Conservation (phyloP, 2,888 invertebrate genomes). For the Philhelius pedissequus region DNA sequence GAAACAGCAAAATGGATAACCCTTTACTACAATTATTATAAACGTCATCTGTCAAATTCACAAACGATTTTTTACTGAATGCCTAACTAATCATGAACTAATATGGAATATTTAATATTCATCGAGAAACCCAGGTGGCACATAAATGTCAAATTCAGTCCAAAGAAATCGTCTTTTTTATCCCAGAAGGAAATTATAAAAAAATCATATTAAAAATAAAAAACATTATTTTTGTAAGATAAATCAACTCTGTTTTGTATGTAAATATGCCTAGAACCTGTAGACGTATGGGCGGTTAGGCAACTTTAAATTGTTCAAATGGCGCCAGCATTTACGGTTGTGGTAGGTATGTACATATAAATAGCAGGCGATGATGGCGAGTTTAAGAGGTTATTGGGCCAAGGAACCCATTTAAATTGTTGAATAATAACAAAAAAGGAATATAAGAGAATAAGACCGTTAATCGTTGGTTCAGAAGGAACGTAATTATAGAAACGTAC, state of each 20-base stretch:
- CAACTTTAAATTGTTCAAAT: not conserved
- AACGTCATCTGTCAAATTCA: no score
- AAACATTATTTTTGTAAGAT: not conserved
- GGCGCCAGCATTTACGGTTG: constrained; percentile 24
- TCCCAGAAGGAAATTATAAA: no score
- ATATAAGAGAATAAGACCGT: constrained; percentile 5
- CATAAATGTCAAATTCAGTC: no score
- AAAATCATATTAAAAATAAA: not conserved
- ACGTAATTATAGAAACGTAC: not conserved
- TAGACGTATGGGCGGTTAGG: not conserved
- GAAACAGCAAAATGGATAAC: no score
- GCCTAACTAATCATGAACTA: no score
- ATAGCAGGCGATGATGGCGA: constrained; percentile 31
- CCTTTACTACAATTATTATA: no score
- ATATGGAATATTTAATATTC: no score
- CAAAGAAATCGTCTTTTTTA: no score
- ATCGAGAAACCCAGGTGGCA: no score
- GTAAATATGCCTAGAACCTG: no score
- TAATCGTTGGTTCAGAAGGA: not conserved
- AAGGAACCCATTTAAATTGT: constrained; percentile 45
- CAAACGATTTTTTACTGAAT: no score
- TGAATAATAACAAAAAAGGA: constrained; percentile 13
- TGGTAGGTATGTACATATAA: constrained; percentile 12
- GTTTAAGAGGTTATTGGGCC: constrained; percentile 54
- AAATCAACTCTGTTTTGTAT: constrained; percentile 14